These are phyloP conservation scores for Aphelinus certus DNA, from an alignment of 1,140 invertebrate species.

Conservation along the genomic window DNA sequence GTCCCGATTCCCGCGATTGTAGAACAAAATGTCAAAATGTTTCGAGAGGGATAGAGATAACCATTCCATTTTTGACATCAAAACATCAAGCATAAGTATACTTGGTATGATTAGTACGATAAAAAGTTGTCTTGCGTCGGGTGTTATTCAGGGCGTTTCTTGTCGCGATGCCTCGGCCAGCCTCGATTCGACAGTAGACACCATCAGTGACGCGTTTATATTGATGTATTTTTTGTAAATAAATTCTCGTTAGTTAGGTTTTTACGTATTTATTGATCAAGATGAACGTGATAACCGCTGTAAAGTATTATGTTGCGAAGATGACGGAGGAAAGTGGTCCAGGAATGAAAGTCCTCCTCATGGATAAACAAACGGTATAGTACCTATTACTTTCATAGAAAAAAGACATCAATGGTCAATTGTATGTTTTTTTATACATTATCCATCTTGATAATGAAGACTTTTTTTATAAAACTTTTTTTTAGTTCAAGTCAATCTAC, in stretches of 20 bases:
- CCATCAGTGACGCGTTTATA: not conserved
- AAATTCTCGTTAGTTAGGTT: constrained; percentile 2
- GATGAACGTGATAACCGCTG: constrained; percentile 92
- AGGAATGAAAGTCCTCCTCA: constrained; percentile 98
- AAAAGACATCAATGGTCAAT: too few relatives aligned
- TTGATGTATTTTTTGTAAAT: constrained; percentile 23
- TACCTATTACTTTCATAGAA: not conserved
- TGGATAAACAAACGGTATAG: constrained; percentile 96
- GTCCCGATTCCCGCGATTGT: too few relatives aligned
- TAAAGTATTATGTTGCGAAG: constrained; percentile 94
- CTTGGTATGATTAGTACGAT: not conserved
- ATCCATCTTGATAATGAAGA: too few relatives aligned
- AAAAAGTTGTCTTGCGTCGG: too few relatives aligned
- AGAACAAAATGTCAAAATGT: too few relatives aligned
- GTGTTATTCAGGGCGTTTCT: too few relatives aligned
- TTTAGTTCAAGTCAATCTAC: too few relatives aligned
- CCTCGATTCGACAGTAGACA: too few relatives aligned
- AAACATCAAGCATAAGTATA: constrained; percentile 1
- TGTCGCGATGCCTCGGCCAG: too few relatives aligned
- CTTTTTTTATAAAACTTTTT: too few relatives aligned
- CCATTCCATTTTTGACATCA: constrained; percentile 13
- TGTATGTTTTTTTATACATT: too few relatives aligned
- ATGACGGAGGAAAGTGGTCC: constrained; percentile 98
- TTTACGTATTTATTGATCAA: constrained; percentile 47
- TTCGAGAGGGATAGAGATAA: not conserved